Conservation (phyloP, 2,113 vertebrate genomes). For the Hippocampus zosterae region DNA sequence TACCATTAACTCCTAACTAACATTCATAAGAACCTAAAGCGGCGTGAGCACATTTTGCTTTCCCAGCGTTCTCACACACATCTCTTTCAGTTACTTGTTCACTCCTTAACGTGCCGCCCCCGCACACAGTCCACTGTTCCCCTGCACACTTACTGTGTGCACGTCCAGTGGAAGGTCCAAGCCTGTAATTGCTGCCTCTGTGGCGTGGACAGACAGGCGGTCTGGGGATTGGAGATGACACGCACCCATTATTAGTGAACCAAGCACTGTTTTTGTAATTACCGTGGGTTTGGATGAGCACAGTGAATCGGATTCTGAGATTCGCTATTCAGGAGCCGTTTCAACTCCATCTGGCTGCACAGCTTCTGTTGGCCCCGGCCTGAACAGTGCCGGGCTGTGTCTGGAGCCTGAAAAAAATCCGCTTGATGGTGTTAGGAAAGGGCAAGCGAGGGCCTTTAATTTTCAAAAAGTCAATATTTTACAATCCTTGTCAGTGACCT, state of each 20-base stretch:
- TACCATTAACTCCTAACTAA: not conserved
- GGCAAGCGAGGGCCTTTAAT: conserved; percentile 12
- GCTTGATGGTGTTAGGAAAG: conserved; percentile 18
- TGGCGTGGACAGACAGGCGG: conserved; percentile 66
- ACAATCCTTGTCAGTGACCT: not conserved
- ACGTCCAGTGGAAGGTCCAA: conserved; percentile 44
- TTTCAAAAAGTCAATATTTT: not conserved
- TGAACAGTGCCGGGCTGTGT: conserved; percentile 26
- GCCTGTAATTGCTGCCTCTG: conserved; percentile 70
- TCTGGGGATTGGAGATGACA: conserved; percentile 73
- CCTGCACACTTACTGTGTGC: conserved; percentile 38
- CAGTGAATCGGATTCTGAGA: conserved; percentile 60
- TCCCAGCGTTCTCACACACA: conserved; percentile 15
- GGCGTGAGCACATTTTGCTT: conserved; percentile 12
- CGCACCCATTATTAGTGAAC: conserved; percentile 71
- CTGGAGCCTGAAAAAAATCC: conserved; percentile 19
- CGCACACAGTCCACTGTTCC: conserved; percentile 42
- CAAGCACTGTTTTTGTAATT: conserved; percentile 77
- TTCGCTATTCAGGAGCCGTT: conserved; percentile 57
- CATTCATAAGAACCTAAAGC: not conserved
- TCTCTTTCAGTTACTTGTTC: conserved; percentile 33
- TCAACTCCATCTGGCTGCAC: conserved; percentile 61
- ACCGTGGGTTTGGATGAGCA: conserved; percentile 70
- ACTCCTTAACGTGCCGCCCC: conserved; percentile 31
- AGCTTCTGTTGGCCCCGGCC: conserved; percentile 53